A percentile compares a stretch with the other conserved stretches of the same genome.
Conservation (phyloP, 2,888 invertebrate genomes). For the Buathra laborator region DNA sequence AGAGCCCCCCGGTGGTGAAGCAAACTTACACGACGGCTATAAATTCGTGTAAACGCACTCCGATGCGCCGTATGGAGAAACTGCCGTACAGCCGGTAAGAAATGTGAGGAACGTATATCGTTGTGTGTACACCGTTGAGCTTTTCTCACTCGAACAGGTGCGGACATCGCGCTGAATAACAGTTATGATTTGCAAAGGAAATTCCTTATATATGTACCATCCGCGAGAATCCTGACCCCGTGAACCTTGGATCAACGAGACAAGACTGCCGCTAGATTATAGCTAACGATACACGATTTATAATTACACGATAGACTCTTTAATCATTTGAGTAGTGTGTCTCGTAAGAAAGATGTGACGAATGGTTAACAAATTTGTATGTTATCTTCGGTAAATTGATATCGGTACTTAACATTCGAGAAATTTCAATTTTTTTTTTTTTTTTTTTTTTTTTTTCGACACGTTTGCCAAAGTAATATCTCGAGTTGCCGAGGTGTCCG, state of each 20-base stretch:
- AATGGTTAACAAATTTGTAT: too few species aligned
- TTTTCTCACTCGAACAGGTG: conserved; percentile 57
- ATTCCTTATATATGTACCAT: conserved; percentile 38
- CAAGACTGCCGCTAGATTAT: neutral
- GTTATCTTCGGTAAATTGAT: too few species aligned
- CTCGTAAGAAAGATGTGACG: too few species aligned
- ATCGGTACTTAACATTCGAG: too few species aligned
- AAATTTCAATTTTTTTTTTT: too few species aligned
- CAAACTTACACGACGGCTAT: conserved; percentile 35
- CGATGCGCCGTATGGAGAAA: conserved; percentile 9
- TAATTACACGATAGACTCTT: neutral
- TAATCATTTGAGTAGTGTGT: neutral
- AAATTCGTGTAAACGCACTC: conserved; percentile 33
- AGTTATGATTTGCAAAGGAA: conserved; percentile 60
- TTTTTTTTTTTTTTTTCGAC: too few species aligned
- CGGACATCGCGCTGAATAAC: conserved; percentile 53
- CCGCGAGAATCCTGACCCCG: conserved; percentile 6
- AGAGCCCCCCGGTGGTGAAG: conserved; percentile 29
- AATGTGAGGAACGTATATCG: conserved; percentile 1
- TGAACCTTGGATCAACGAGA: conserved; percentile 31
- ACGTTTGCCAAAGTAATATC: neutral
- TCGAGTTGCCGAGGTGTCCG: neutral
- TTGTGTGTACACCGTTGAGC: neutral
- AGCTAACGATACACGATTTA: conserved; percentile 13
- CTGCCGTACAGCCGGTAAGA: neutral